Conservation (phyloP, 1,140 invertebrate species). For the Meloidogyne hapla region DNA sequence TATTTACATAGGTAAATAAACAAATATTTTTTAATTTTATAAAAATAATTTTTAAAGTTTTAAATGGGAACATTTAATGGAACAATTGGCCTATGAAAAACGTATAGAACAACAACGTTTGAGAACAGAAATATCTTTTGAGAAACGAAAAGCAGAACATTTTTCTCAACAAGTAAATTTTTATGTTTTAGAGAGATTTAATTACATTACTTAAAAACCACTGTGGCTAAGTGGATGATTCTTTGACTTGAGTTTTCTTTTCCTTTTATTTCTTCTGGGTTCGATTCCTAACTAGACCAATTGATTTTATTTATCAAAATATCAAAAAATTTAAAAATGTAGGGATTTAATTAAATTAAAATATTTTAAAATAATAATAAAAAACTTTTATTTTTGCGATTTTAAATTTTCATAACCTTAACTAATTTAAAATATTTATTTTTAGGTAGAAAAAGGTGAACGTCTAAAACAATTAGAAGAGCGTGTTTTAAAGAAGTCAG, state of each 20-base stretch:
- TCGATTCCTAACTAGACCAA: no score
- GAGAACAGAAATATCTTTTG: conserved; percentile 76
- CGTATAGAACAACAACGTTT: conserved; percentile 82
- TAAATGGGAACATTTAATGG: conserved; percentile 90
- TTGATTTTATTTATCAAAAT: no score
- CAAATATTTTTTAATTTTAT: no score
- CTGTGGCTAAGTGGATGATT: no score
- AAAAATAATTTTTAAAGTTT: conserved; percentile 70
- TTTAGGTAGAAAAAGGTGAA: conserved; percentile 31
- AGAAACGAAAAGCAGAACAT: conserved; percentile 77
- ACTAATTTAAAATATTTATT: neutral
- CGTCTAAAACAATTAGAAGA: conserved; percentile 16
- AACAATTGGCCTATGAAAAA: conserved; percentile 84
- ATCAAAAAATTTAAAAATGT: no score
- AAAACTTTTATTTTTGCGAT: conserved; percentile 14
- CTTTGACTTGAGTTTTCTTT: no score
- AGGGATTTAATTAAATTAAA: neutral
- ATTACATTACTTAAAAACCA: no score
- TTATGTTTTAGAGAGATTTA: no score
- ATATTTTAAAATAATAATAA: neutral
- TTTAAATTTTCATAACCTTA: neutral
- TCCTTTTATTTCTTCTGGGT: no score
- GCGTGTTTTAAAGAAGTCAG: conserved; percentile 45
- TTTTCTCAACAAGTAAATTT: conserved; percentile 75
- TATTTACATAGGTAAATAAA: conserved; percentile 75